Evolutionary conservation across 2,113 vertebrate species (phyloP).

Genomic region (Gopherus flavomarginatus): DNA sequence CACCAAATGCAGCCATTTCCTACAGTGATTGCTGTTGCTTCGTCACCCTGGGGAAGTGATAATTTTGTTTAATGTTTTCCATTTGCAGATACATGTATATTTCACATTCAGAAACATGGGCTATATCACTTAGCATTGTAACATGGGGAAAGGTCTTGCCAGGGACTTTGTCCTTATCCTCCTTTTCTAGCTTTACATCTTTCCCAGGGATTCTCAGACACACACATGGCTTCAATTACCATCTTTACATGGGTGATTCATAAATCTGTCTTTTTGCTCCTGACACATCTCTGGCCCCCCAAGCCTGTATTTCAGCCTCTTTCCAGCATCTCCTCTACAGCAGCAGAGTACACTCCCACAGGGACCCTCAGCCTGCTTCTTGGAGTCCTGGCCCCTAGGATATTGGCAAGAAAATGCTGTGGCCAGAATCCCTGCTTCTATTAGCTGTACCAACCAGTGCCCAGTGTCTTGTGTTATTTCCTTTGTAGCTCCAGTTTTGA

Average conservation of each 20-base stretch:
- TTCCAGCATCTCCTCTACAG: not conserved
- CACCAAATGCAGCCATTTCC: not conserved
- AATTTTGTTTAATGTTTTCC: constrained; percentile 4
- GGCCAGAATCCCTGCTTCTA: not conserved
- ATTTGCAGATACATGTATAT: not conserved
- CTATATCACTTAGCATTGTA: not conserved
- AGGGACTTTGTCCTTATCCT: not conserved
- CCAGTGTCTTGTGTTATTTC: not conserved
- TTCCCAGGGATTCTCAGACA: not conserved
- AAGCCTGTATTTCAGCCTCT: accelerated
- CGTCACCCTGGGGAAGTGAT: not conserved
- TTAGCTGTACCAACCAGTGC: not conserved
- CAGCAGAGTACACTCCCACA: not conserved
- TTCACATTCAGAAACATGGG: constrained; percentile 24
- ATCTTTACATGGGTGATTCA: not conserved
- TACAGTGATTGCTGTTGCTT: not conserved
- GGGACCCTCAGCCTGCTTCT: not conserved
- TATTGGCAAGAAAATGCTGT: not conserved
- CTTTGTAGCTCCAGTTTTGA: not conserved
- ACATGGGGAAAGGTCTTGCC: not conserved
- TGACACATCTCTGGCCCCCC: not conserved
- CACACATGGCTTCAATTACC: not conserved
- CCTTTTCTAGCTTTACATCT: not conserved
- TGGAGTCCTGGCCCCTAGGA: not conserved
- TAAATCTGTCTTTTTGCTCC: not conserved